A percentile compares a stretch with the other conserved stretches of the same genome.
Conservation (phyloP, 2,113 vertebrate species). For the Phycodurus eques region DNA sequence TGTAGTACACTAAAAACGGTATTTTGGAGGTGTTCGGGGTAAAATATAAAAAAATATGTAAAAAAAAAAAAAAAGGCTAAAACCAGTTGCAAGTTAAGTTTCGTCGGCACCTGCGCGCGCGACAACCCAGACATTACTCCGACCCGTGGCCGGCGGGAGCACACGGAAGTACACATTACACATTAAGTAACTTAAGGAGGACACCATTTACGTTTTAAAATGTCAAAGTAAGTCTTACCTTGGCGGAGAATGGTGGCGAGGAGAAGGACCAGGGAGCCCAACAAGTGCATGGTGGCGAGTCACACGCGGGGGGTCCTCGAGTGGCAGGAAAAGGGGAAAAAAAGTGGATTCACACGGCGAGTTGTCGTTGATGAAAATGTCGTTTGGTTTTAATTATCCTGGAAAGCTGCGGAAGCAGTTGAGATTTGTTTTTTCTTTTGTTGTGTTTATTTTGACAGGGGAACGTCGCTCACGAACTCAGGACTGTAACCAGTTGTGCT, state of each 20-base stretch:
- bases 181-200: no score
- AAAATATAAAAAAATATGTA: background rate
- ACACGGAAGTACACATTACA: background rate
- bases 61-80: background rate
- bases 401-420: constrained; percentile 15
- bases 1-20: background rate
- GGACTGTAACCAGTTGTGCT: constrained; percentile 45
- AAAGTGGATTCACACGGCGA: background rate
- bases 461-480: constrained; percentile 35
- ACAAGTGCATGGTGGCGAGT: constrained; percentile 69
- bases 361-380: background rate
- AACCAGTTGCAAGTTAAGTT: constrained; percentile 29
- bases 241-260: constrained; percentile 38
- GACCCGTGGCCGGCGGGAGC: constrained; percentile 9
- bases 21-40: background rate
- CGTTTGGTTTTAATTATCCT: constrained; percentile 22
- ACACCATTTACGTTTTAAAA: background rate
- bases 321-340: background rate
- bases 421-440: constrained; percentile 5
- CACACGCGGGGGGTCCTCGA: constrained; percentile 25
- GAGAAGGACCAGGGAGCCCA: constrained; percentile 42
- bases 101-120: constrained; percentile 26
- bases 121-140: constrained; percentile 10
- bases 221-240: constrained; percentile 57
- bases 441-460: background rate